Evolutionary conservation across 2,888 invertebrate genomes (phyloP), one percentile per base, ranked within the genome.

Genomic region (Tryphoninae sp.): DNA sequence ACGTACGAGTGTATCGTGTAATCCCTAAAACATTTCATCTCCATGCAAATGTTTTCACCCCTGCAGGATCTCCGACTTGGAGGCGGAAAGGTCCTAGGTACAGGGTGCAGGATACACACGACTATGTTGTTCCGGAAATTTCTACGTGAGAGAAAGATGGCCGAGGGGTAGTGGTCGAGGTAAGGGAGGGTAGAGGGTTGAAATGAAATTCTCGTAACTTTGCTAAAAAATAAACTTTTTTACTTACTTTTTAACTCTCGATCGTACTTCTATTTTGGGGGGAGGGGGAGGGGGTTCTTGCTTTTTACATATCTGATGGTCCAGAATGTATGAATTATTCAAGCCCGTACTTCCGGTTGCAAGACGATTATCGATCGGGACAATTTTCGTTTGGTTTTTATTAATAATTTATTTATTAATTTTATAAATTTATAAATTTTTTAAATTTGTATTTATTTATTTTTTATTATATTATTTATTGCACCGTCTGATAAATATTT

Each of bases 11-110:
- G 16, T 19, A 22, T 16, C 2, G 59, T 65, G 40, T 73, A 67
- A 73, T 64, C 71, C 40, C 71, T 59, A 19, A 65, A 78, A 73
- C 45, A 73, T 78, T 78, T 78, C 67, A 78, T 73, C 40, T 73
- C 59, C 73, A 73, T 78, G 78, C 78, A 78, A 78, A 78, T 78
- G 9, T 42, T 22, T 61, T 0, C 40, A 58, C 58, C n/a, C 26
- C 51, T 19, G 6, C 13, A 23, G 16, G 4, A 42, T 67, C 40
- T 69, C 13, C 53, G 51, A 67, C 61, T 78, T 78, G n/a, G 13
- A 13, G 51, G 2, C 16, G 16, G 9, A 51, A 9, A 11, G 0
- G 51, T 49, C 26, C 58, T 16, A 19, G 33, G 33, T 33, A 33
- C 6, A 33, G 33, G 26, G 26, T 53, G 11, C 16, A 33, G 53